phyloP scores from a whole-genome alignment of 2,888 invertebrate genomes.

The Melinaea marsaeus region DNA sequence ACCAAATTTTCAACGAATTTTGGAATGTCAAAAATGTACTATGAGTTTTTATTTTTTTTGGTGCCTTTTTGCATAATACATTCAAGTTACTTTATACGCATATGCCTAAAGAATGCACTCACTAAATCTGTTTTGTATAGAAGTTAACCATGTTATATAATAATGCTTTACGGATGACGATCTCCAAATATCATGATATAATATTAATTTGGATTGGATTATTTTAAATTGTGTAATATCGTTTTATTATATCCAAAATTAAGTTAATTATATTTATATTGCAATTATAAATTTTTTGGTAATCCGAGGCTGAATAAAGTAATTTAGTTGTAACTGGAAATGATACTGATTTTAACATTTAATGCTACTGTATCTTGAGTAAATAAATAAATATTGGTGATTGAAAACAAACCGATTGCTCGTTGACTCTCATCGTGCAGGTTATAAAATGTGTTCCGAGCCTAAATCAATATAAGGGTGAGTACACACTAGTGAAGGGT shows the following conservation, averaged over 20 bases:
- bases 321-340: conserved; percentile 1
- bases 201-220: background rate
- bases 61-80: background rate
- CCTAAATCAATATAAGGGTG: no score
- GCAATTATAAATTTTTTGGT: no score
- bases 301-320: no score
- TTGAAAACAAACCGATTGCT: no score
- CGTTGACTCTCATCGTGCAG: no score
- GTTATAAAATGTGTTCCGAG: no score
- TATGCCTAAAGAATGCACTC: background rate
- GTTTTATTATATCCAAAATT: no score
- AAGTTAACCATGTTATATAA: conserved; percentile 3
- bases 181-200: background rate
- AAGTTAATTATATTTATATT: no score
- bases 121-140: background rate
- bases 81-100: background rate
- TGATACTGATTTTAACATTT: conserved; percentile 4
- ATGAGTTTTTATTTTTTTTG: background rate
- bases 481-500: no score
- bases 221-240: background rate
- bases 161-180: background rate
- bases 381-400: no score
- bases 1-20: background rate
- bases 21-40: background rate
- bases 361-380: no score